phyloP scores from a whole-genome alignment of 1,140 invertebrate genomes.

The Ganaspis sp. region DNA sequence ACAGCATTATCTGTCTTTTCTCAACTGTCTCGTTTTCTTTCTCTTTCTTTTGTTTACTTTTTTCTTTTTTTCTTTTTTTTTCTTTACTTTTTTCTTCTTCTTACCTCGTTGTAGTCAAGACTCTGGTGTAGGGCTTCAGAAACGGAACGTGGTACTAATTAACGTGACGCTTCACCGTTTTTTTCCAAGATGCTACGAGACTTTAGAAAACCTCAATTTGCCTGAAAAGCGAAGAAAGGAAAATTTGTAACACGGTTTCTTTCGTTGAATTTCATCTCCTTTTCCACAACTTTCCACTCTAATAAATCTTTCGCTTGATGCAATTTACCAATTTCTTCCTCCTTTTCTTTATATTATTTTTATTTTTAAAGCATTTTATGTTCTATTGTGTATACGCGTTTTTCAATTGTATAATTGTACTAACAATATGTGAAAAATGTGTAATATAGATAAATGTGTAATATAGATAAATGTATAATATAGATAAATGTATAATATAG shows the following conservation, averaged over 20 bases:
- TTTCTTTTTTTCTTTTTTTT: neutral
- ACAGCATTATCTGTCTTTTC: neutral
- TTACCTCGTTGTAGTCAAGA: slow-evolving; percentile 25
- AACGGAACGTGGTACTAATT: neutral
- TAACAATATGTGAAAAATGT: too few species aligned
- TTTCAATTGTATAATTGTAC: too few species aligned
- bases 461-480: too few species aligned
- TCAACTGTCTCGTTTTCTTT: neutral
- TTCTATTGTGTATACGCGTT: too few species aligned
- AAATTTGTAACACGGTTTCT: slow-evolving; percentile 2
- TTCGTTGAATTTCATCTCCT: neutral
- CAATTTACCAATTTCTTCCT: neutral
- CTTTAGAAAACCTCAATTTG: slow-evolving; percentile 21
- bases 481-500: too few species aligned
- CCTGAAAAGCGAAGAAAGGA: slow-evolving; percentile 6
- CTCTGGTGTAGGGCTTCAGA: slow-evolving; percentile 16
- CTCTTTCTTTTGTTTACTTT: neutral
- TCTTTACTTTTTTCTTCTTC: neutral
- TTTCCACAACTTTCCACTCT: neutral
- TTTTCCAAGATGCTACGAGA: neutral
- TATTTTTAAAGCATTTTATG: too few species aligned
- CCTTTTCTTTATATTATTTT: too few species aligned
- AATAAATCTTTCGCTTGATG: slow-evolving; percentile 10
- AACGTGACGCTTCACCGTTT: neutral
- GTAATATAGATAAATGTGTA: too few species aligned